Evolutionary conservation across 2,797 vertebrate species (phyloP), one percentile per base, ranked within the genome.

Genomic region (Orestias chungarensis): DNA sequence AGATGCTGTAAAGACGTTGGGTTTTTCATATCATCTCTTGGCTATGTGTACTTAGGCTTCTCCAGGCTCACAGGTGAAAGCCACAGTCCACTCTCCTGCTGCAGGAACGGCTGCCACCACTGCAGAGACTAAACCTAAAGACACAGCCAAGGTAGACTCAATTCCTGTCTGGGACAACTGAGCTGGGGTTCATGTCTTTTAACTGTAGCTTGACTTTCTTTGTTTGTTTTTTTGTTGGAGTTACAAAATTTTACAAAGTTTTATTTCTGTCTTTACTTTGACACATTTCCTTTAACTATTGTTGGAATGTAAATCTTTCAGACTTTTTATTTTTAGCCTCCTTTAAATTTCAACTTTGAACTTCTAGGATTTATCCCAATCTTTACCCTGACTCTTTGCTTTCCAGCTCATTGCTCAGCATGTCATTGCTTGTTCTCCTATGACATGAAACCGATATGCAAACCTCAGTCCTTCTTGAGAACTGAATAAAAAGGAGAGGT

Each of bases 71-170:
- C 83, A 85, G 64, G 81, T 80, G 70, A 93, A 90, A 88, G 80
- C 71, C 49, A 2, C 71, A 68, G 68, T 43, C 72, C 64, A 84
- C 35, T 7, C 85, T 80, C 18, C 81, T 18, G 68, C 59, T 4
- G 43, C 80, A 23, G 83, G 75, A 78, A 64, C 47, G 14, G 76
- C 78, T 35, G 70, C 62, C 23, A 20, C 73, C 6, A 1, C 75
- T 42, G 74, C 79, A 35, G 82, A 62, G 27, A 61, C 73, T 66
- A 78, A 79, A 74, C 69, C 85, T n/a, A 88, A 81, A 88, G 66
- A 73, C 54, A 31, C 82, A 3, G 68, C 82, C 70, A 86, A 94
- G 92, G 92, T 94, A 94, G 73, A 86, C 33, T 12, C 4, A 64
- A 74, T 12, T 38, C 9, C 23, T 35, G 59, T 52, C 57, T 35